Evolutionary conservation across 2,113 vertebrate species (phyloP).

Genomic region (Entosphenus tridentatus): DNA sequence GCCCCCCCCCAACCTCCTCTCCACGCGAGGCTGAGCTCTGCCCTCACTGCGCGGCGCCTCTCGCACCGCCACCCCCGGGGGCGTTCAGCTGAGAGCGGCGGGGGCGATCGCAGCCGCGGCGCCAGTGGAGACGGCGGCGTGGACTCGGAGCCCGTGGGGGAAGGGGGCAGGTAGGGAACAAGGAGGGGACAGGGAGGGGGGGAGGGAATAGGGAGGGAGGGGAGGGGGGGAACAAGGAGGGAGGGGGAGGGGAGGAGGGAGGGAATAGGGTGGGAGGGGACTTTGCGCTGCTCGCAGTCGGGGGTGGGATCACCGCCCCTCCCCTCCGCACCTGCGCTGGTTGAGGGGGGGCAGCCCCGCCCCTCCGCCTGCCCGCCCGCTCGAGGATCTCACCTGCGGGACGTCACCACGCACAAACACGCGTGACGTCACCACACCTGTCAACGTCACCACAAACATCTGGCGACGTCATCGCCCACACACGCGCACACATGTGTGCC

Average conservation of each 20-base stretch:
- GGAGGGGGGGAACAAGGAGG: constrained; percentile 15
- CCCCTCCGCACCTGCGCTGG: no score
- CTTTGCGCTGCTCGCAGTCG: not conserved
- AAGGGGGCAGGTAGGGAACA: constrained; percentile 26
- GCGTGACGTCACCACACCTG: no score
- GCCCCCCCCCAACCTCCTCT: no score
- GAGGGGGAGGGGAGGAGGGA: constrained; percentile 15
- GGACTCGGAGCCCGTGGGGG: constrained; percentile 24
- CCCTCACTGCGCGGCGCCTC: constrained; percentile 54
- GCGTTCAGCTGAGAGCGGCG: constrained; percentile 49
- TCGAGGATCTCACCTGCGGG: no score
- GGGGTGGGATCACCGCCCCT: no score
- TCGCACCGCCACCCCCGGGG: constrained; percentile 50
- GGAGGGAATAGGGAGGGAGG: constrained; percentile 22
- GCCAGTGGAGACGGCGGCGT: constrained; percentile 32
- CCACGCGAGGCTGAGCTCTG: no score
- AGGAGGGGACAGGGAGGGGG: constrained; percentile 26
- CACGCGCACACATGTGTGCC: no score
- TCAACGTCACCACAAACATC: no score
- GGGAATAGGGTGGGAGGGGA: constrained; percentile 14
- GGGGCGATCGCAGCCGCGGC: constrained; percentile 22
- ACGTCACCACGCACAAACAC: no score
- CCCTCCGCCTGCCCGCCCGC: no score
- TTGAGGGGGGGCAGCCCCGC: no score
- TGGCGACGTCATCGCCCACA: no score